These are phyloP conservation scores for Phalacrocorax brasilianus DNA, from an alignment of 2,113 vertebrate genomes.

Conservation along the genomic window DNA sequence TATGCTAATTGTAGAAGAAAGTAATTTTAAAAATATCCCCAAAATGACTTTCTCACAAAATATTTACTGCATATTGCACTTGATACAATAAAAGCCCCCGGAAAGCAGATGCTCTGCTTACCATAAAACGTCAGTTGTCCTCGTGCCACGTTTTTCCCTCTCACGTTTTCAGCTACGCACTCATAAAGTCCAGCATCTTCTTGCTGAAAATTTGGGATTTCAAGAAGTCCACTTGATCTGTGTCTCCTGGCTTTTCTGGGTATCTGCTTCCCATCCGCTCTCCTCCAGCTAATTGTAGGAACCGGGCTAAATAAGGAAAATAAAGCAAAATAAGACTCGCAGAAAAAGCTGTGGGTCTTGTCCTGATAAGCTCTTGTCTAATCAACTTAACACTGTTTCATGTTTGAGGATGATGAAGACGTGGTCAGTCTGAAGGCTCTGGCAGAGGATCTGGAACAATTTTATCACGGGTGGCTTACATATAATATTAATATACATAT, in stretches of 20 bases:
- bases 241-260: slow-evolving; percentile 89
- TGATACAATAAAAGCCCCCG: neutral
- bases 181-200: slow-evolving; percentile 91
- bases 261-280: slow-evolving; percentile 84
- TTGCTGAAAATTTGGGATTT: slow-evolving; percentile 97
- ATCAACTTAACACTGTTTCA: neutral
- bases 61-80: neutral
- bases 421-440: neutral
- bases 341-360: fast-evolving
- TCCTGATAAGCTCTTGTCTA: neutral
- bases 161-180: slow-evolving; percentile 91
- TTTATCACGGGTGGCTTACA: neutral
- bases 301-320: slow-evolving; percentile 79
- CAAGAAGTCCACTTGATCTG: slow-evolving; percentile 87
- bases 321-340: fast-evolving
- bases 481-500: fast-evolving
- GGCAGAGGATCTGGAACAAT: neutral
- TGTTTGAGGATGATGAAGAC: neutral
- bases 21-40: neutral
- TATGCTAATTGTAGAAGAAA: neutral
- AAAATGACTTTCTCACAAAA: neutral
- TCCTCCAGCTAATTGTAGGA: slow-evolving; percentile 89
- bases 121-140: slow-evolving; percentile 95
- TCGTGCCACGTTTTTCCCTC: slow-evolving; percentile 89
- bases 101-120: slow-evolving; percentile 64